Evolutionary conservation across 2,888 invertebrate genomes (phyloP), one percentile per base, ranked within the genome.

Genomic region (Philhelius pedissequus): DNA sequence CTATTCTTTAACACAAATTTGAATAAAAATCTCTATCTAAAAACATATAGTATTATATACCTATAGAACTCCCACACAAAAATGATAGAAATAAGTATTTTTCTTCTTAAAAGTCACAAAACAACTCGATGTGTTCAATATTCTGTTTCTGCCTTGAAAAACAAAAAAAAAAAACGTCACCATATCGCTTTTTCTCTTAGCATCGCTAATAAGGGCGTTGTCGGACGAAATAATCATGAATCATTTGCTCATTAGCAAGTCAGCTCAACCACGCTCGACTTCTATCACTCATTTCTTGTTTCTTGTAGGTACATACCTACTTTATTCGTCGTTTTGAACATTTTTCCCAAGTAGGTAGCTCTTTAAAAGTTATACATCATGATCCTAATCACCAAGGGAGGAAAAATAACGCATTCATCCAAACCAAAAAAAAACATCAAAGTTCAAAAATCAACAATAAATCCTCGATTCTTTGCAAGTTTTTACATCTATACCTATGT

Each of bases 131-230:
- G 15, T 50, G 15, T 50, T 11, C 40, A 30, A 60, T 40, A 22
- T 25, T 60, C 52, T 25, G 8, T 18, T 13, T 48, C 20, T 15
- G n/a, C n/a, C n/a, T 38, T 11, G 30, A 20, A 32, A n/a, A 60
- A 58, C 15, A 48, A 77, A 3, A 48, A 30, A 22, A 35, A 20
- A 48, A 52, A 76, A 18, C 5, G 20, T 38, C 60, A 40, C 56
- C 43, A 69, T 62, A 66, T 43, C 56, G 45, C 56, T 68, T 71
- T 48, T 77, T 77, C 71, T 71, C 66, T 82, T 77, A 73, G 77
- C 64, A 82, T 82, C 71, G 77, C 71, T 82, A 82, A 82, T 73
- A 82, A 77, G 81, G 81, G 81, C 81, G 81, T 82, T 82, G 81
- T 77, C 77, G 66, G 9, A 3, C 43, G 13, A 25, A 71, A 60